These are phyloP conservation scores for Pachymerium ferrugineum DNA, from an alignment of 2,888 invertebrate genomes.

Conservation along the genomic window DNA sequence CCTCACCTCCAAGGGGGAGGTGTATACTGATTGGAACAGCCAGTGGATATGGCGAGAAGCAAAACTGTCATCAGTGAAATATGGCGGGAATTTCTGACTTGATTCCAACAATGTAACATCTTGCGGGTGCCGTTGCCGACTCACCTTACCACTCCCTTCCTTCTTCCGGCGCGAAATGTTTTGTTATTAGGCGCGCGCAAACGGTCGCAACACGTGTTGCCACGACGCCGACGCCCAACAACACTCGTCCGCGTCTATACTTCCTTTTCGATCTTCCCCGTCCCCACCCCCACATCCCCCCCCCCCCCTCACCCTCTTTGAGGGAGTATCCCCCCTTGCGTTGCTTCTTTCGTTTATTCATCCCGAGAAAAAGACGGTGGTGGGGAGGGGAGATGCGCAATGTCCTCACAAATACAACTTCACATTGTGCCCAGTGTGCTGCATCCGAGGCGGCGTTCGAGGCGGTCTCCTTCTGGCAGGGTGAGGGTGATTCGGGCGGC, in stretches of 20 bases:
- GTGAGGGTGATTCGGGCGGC: constrained; percentile 3
- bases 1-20: neutral
- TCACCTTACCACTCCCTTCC: neutral
- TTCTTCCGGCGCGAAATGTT: neutral
- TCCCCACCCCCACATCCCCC: no score
- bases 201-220: constrained; percentile 21
- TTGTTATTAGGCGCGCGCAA: constrained; percentile 17
- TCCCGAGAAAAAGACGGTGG: neutral
- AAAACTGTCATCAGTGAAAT: constrained; percentile 18
- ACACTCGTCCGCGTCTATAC: neutral
- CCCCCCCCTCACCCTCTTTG: neutral
- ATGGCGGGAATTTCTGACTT: constrained; percentile 21
- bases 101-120: constrained; percentile 21
- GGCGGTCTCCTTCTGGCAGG: neutral
- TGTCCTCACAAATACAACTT: constrained; percentile 1
- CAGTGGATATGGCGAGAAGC: constrained; percentile 13
- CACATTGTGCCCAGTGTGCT: constrained; percentile 16
- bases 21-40: constrained; percentile 17
- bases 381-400: neutral
- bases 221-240: constrained; percentile 4
- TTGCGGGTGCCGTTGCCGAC: constrained; percentile 20
- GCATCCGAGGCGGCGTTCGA: constrained; percentile 17
- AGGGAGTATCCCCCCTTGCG: neutral
- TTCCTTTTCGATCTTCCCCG: no score
- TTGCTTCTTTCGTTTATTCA: neutral